These are phyloP conservation scores for Xenus cinereus DNA, from an alignment of 2,113 vertebrate species.

Conservation along the genomic window DNA sequence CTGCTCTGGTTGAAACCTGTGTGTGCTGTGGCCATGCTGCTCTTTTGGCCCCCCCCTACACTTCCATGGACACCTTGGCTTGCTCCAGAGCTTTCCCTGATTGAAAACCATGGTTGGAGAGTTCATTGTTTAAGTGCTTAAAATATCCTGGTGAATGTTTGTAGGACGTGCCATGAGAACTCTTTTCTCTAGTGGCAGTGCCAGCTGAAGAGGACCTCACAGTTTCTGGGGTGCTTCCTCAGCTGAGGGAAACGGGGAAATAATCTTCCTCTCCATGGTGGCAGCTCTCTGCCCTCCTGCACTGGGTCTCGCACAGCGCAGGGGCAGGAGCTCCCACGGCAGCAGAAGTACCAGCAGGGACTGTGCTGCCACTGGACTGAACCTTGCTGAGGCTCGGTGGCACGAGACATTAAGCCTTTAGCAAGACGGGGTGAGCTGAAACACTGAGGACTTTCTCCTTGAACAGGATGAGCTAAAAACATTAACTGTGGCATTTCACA, in stretches of 20 bases:
- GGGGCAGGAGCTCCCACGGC: neutral
- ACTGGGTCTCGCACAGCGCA: neutral
- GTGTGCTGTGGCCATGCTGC: neutral
- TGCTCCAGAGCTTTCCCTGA: neutral
- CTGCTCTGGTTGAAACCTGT: neutral
- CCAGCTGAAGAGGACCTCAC: neutral
- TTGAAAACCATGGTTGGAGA: neutral
- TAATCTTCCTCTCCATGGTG: neutral
- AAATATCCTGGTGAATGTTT: neutral
- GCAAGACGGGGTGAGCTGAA: neutral
- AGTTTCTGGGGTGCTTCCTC: neutral
- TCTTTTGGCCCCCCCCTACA: neutral
- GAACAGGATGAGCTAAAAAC: neutral
- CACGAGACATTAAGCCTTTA: neutral
- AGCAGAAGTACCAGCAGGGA: neutral
- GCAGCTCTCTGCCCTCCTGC: neutral
- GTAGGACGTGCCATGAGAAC: neutral
- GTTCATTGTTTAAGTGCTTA: neutral
- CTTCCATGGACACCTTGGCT: neutral
- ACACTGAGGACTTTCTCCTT: neutral
- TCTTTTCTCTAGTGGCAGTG: neutral
- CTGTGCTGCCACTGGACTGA: neutral
- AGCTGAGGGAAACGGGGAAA: neutral
- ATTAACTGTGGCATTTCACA: neutral
- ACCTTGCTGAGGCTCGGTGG: neutral